Evolutionary conservation across 2,797 vertebrate genomes (phyloP), one percentile per base, ranked within the genome.

Genomic region (Anisognathus igniventris): DNA sequence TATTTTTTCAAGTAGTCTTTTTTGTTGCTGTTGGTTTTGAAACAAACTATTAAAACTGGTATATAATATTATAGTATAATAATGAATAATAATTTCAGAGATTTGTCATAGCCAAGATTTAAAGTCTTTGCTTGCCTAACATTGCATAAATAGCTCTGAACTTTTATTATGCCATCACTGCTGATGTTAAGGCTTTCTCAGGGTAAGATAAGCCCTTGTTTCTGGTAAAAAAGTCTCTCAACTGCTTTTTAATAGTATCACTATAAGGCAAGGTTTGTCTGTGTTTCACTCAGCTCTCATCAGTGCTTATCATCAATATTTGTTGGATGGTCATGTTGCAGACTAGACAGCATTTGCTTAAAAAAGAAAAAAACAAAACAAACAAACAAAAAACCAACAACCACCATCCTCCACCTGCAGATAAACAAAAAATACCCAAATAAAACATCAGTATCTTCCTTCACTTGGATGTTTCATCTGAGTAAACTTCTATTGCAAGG

Each of bases 361-460:
- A 68, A 70, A 82, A 86, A 12, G 1, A 44, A 33, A 3, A 17
- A 47, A 24, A 3, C 4, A 7, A 47, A 48, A 2, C 2, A 7
- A 48, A 3, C 6, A 10, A 10, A 31, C 20, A 27, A n/a, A 37
- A 14, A 16, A 7, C 4, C 28, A 66, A 33, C 20, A 28, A 13
- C 10, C 23, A 83, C 6, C 16, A 37, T 2, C 10, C 12, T 23
- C 4, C 12, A 33, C 1, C 6, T 5, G 2, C 12, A n/a, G 20
- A 51, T 24, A 67, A 67, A n/a, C 14, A 64, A 48, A 57, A 76
- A 14, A 14, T 9, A 48, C 24, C 19, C 39, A 42, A 73, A 75
- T 48, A 74, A 86, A 92, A 50, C 12, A 67, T 12, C 21, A 18
- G 33, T 37, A 23, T 11, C 12, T 80, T 66, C 33, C 77, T 56